These are phyloP conservation scores for Agonum fuliginosum DNA, from an alignment of 2,888 invertebrate species.

Conservation along the genomic window DNA sequence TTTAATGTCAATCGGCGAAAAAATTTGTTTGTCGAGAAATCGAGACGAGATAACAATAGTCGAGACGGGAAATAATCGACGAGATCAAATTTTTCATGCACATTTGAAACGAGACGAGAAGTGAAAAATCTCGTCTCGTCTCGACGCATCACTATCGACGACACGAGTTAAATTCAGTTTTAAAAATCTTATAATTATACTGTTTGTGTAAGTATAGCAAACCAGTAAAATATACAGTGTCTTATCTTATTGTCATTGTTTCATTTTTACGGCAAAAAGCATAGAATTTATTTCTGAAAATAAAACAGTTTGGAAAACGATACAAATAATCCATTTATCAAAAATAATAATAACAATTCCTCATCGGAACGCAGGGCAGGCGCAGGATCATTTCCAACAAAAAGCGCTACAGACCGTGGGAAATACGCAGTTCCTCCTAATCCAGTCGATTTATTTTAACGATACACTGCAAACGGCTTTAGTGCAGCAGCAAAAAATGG, in stretches of 20 bases:
- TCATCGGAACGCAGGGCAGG: conserved; percentile 8
- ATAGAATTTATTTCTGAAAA: not conserved
- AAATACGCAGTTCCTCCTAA: conserved; percentile 20
- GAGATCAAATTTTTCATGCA: too few species aligned
- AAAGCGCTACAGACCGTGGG: not conserved
- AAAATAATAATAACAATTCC: conserved; percentile 28
- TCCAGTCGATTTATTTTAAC: conserved; percentile 40
- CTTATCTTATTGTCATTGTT: not conserved
- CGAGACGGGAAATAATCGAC: too few species aligned
- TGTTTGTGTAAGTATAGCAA: too few species aligned
- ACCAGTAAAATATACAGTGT: too few species aligned
- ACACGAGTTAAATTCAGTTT: too few species aligned
- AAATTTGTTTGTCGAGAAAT: too few species aligned
- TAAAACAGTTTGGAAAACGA: conserved; percentile 8
- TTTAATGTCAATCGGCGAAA: too few species aligned
- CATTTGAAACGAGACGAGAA: too few species aligned
- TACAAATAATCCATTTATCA: conserved; percentile 33
- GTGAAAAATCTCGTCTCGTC: too few species aligned
- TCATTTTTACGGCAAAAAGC: not conserved
- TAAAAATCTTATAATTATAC: too few species aligned
- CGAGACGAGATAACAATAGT: too few species aligned
- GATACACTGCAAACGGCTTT: conserved; percentile 36
- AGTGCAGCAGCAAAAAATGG: conserved; percentile 23
- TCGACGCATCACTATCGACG: too few species aligned
- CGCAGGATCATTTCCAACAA: conserved; percentile 11